Percentiles rank a stretch among this genome's conserved stretches.
Evolutionary conservation across 1,140 invertebrate species (phyloP).

Genomic region (Tetragnatha versicolor): DNA sequence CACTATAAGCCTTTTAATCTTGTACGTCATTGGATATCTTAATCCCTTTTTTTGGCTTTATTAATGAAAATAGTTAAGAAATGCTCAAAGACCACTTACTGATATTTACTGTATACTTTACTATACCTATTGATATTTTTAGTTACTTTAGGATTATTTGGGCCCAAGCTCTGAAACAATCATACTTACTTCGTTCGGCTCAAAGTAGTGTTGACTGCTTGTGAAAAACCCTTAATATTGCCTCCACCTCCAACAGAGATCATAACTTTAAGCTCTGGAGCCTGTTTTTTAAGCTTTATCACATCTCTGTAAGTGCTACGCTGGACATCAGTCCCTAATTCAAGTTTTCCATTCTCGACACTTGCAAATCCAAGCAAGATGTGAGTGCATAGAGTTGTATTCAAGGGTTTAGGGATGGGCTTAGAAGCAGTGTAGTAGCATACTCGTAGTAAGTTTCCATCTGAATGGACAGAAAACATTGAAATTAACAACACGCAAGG

Average conservation of each 20-base stretch:
- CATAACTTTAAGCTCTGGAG: slow-evolving; percentile 78
- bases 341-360: slow-evolving; percentile 72
- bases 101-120: neutral
- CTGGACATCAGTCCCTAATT: slow-evolving; percentile 62
- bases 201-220: slow-evolving; percentile 56
- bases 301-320: slow-evolving; percentile 68
- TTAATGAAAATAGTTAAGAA: neutral
- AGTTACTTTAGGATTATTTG: neutral
- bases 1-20: too few species aligned
- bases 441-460: slow-evolving; percentile 11
- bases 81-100: neutral
- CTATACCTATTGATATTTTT: neutral
- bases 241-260: slow-evolving; percentile 77
- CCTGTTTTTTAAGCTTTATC: slow-evolving; percentile 70
- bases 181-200: slow-evolving; percentile 34
- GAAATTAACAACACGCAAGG: too few species aligned
- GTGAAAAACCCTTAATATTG: slow-evolving; percentile 70
- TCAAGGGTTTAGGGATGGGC: neutral
- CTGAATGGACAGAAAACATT: neutral
- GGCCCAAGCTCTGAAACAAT: neutral
- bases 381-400: slow-evolving; percentile 75
- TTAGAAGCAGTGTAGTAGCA: slow-evolving; percentile 24
- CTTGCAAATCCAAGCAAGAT: slow-evolving; percentile 78
- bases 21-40: too few species aligned
- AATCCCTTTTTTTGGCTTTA: too few species aligned